Evolutionary conservation across 2,797 vertebrate genomes (phyloP).

Genomic region (Chelmon rostratus): DNA sequence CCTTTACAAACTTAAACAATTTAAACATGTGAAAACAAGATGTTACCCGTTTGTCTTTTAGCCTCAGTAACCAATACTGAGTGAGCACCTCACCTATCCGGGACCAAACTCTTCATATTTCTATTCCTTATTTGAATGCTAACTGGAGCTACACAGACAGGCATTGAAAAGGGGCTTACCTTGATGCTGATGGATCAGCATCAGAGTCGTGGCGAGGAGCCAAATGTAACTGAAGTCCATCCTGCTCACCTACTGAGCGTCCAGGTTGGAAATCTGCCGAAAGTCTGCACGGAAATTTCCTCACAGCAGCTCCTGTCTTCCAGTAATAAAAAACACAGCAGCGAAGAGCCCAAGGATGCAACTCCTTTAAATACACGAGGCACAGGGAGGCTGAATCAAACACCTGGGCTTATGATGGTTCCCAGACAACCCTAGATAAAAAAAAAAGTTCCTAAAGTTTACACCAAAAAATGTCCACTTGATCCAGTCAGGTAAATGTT

Average conservation of each 20-base stretch:
- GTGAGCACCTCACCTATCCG: not conserved
- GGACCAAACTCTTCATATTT: not conserved
- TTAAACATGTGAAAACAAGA: not conserved
- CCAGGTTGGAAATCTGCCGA: slow-evolving; percentile 20
- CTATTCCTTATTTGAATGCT: not conserved
- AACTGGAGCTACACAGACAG: not conserved
- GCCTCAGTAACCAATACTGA: not conserved
- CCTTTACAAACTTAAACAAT: no score
- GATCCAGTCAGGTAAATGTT: not conserved
- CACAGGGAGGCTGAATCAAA: not conserved
- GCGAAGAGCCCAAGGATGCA: not conserved
- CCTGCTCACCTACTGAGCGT: slow-evolving; percentile 14
- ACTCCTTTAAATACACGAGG: not conserved
- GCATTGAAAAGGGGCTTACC: slow-evolving; percentile 38
- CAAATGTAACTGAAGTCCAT: slow-evolving; percentile 65
- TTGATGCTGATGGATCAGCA: slow-evolving; percentile 63
- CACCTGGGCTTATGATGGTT: slow-evolving; percentile 14
- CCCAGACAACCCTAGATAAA: not conserved
- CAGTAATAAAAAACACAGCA: not conserved
- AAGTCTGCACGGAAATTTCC: slow-evolving; percentile 14
- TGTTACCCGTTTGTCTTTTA: not conserved
- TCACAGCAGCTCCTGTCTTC: not conserved
- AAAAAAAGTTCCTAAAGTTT: not conserved
- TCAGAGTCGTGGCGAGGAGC: slow-evolving; percentile 43
- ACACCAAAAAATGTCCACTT: not conserved